Evolutionary conservation across 2,797 vertebrate species (phyloP), one percentile per base, ranked within the genome.

Genomic region (Pterois miles): DNA sequence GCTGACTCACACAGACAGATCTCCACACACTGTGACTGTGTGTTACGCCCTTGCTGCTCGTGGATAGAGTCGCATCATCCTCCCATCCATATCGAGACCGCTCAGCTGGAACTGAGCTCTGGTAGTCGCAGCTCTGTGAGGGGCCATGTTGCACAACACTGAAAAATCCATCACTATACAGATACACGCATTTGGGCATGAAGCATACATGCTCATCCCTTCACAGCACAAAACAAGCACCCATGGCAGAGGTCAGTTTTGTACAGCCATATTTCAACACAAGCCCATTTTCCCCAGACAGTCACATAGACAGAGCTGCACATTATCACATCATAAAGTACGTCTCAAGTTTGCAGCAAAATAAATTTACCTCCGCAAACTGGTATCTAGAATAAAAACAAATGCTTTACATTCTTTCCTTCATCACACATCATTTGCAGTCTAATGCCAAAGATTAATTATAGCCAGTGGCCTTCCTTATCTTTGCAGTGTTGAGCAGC

Each of bases 391-490:
- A 88, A 82, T 84, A 66, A 89, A 85, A 89, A 80, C 71, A 83
- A 87, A 89, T 76, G 34, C 8, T 82, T 83, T 31, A 50, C 74
- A 88, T 89, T 87, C 79, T 80, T 78, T 80, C 76, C 75, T 50
- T 66, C 64, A 54, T 74, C 31, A 60, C 58, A 56, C 67, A 77
- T 77, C 40, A n/a, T 34, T 71, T 67, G 48, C 36, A 66, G 71
- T 59, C 72, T 54, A 80, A 80, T 54, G 80, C 76, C 80, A 88
- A 25, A 74, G 71, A 85, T 89, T 93, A 94, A 94, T 91, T 91
- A 89, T 90, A 91, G 85, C 86, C 43, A 14, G 54, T 33, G 52
- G 62, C 71, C 83, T 65, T 88, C 62, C 78, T 89, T 87, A 86
- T 91, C 82, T 80, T 29, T 79, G 79, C 64, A 69, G 62, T 40